Conservation (phyloP, 2,888 invertebrate genomes). For the Rugalucina vietnamica region DNA sequence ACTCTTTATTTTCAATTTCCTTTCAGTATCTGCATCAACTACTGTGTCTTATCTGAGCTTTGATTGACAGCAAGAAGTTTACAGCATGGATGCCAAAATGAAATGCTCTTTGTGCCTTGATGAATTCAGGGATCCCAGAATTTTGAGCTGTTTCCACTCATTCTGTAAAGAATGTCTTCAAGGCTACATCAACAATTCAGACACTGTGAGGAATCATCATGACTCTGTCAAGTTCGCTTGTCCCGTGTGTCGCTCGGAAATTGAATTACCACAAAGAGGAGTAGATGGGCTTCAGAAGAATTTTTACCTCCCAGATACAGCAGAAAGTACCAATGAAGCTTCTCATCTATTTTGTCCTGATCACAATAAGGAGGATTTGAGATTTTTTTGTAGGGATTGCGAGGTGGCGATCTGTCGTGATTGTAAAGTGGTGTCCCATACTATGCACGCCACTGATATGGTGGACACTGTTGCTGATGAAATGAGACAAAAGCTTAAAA, state of each 20-base stretch:
- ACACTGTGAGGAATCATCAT: too few relatives aligned
- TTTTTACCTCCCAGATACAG: background rate
- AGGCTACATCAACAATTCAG: background rate
- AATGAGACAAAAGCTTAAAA: too few relatives aligned
- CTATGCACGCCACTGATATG: background rate
- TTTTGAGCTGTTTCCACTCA: conserved; percentile 15
- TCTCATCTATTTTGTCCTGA: background rate
- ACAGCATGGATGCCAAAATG: too few relatives aligned
- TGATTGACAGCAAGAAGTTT: too few relatives aligned
- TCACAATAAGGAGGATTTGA: background rate
- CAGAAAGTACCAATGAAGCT: background rate
- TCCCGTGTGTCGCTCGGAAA: background rate
- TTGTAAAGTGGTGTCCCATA: background rate
- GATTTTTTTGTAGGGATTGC: background rate
- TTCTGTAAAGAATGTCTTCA: conserved; percentile 1
- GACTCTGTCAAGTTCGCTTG: background rate
- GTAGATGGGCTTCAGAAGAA: conserved; percentile 11
- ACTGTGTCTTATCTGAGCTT: too few relatives aligned
- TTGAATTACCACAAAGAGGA: background rate
- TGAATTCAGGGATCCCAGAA: conserved; percentile 4
- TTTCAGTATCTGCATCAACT: too few relatives aligned
- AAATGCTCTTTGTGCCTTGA: conserved; percentile 3
- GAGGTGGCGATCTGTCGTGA: background rate
- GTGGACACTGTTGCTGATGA: background rate
- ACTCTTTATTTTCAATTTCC: too few relatives aligned